Conservation (phyloP, 2,888 invertebrate genomes). For the Germaria angustata region DNA sequence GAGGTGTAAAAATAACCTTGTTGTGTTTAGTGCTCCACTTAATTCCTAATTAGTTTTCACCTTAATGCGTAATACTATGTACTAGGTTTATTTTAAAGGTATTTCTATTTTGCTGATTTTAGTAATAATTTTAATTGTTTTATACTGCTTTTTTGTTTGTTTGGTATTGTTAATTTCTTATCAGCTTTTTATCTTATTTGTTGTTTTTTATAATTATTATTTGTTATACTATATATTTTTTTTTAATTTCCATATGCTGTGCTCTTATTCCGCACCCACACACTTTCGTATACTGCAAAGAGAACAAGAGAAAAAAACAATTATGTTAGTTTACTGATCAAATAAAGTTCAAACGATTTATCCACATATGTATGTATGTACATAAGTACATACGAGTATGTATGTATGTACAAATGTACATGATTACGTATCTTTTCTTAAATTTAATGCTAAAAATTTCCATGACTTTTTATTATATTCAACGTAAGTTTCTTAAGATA, state of each 20-base stretch:
- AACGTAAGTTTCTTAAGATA: too few relatives aligned
- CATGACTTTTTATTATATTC: neutral
- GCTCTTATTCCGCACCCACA: conserved; percentile 24
- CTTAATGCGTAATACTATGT: conserved; percentile 23
- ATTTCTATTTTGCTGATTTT: neutral
- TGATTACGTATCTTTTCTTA: too few relatives aligned
- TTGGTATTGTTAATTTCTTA: neutral
- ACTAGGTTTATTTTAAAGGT: conserved; percentile 6
- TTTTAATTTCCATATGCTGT: conserved; percentile 15
- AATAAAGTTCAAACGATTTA: neutral
- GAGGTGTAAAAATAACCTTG: conserved; percentile 23
- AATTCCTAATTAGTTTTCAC: conserved; percentile 16
- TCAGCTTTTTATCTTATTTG: neutral
- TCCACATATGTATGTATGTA: neutral
- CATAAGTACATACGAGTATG: neutral
- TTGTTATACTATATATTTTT: neutral
- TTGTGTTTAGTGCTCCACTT: neutral
- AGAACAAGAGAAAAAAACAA: neutral
- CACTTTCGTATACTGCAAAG: conserved; percentile 44
- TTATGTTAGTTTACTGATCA: neutral
- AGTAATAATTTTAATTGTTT: neutral
- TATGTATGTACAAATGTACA: neutral
- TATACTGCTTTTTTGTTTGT: neutral
- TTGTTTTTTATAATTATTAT: neutral
- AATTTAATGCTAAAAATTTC: neutral